These are phyloP conservation scores for Diglossa cyanea DNA, from an alignment of 2,797 vertebrate species.

Conservation along the genomic window DNA sequence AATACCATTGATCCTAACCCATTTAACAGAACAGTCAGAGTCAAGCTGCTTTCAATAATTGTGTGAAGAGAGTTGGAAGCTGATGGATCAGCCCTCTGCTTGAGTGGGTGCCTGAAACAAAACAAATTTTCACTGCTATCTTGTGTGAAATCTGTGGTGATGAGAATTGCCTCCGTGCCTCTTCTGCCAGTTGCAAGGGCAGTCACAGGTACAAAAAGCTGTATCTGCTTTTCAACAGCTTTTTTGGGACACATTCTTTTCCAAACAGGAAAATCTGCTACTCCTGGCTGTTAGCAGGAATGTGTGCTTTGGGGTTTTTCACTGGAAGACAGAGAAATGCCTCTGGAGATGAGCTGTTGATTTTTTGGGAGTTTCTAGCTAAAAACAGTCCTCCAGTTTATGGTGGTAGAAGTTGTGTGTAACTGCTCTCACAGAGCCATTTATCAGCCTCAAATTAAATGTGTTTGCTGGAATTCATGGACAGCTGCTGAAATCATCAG, in stretches of 20 bases:
- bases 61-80: neutral
- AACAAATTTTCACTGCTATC: neutral
- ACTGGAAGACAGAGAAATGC: neutral
- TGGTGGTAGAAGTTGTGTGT: neutral
- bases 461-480: neutral
- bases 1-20: neutral
- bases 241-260: fast-evolving
- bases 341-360: neutral
- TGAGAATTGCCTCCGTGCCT: neutral
- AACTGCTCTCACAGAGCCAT: neutral
- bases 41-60: neutral
- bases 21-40: neutral
- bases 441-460: neutral
- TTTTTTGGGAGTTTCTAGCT: neutral
- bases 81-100: neutral
- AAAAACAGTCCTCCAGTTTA: fast-evolving
- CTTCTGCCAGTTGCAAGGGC: neutral
- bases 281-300: neutral
- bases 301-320: neutral
- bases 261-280: neutral
- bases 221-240: neutral
- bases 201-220: neutral
- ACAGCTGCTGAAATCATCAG: neutral
- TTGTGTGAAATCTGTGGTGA: neutral
- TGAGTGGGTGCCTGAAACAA: neutral